phyloP scores from a whole-genome alignment of 1,140 invertebrate genomes.

The Andricus grossulariae region DNA sequence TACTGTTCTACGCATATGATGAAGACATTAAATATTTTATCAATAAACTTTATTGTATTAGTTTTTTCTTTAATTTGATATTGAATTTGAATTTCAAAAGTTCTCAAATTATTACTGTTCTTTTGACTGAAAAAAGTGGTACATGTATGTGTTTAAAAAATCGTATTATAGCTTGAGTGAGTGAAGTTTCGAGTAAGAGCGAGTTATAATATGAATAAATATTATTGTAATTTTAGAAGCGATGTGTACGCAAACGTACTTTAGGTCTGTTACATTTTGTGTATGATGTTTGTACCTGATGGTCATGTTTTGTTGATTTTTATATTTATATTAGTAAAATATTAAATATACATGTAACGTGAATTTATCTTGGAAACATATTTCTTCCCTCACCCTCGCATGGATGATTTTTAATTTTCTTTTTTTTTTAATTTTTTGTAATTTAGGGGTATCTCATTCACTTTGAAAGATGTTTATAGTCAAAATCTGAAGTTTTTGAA shows the following conservation, averaged over 20 bases:
- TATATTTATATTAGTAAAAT: conserved; percentile 58
- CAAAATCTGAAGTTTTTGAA: no score
- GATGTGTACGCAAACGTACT: conserved; percentile 19
- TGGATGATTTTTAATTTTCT: no score
- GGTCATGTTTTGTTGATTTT: conserved; percentile 59
- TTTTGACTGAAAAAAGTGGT: background rate
- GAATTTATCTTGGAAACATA: background rate
- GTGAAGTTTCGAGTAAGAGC: background rate
- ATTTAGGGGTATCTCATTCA: no score
- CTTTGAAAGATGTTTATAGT: no score
- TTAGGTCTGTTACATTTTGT: conserved; percentile 48
- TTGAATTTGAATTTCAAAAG: no score
- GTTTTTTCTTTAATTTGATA: no score
- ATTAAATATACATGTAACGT: conserved; percentile 2
- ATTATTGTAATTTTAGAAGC: background rate
- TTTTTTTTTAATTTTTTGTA: no score
- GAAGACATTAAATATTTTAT: background rate
- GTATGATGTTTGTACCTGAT: conserved; percentile 61
- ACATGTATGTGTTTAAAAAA: background rate
- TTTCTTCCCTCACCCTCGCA: no score
- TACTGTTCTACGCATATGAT: no score
- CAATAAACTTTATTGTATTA: background rate
- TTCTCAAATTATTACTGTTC: no score
- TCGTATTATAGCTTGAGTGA: background rate
- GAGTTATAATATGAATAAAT: background rate